phyloP scores from a whole-genome alignment of 2,888 invertebrate genomes.

The Congeria kusceri region DNA sequence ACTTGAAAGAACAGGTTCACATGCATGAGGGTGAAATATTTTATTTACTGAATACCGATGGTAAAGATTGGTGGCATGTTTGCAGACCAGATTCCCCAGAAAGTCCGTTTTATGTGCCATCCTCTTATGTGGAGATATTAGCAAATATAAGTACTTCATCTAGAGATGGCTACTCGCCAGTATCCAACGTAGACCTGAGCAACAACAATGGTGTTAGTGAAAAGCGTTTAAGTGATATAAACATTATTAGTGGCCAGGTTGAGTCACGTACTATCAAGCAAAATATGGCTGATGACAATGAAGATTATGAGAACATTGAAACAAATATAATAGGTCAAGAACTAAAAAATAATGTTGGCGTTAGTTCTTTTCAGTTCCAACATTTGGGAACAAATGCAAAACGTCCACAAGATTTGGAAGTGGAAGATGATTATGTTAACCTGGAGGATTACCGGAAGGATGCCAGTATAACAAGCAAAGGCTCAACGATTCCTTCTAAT shows the following conservation, averaged over 20 bases:
- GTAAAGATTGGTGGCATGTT: slow-evolving; percentile 78
- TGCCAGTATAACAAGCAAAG: slow-evolving; percentile 49
- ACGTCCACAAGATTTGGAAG: slow-evolving; percentile 46
- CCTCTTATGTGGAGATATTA: slow-evolving; percentile 75
- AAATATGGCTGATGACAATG: slow-evolving; percentile 13
- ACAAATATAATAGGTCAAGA: background rate
- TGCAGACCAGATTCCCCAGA: slow-evolving; percentile 63
- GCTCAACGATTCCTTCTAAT: no score
- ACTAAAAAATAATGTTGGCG: slow-evolving; percentile 5
- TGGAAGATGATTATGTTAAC: slow-evolving; percentile 73
- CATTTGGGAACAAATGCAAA: slow-evolving; percentile 23
- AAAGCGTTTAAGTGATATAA: background rate
- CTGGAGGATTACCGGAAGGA: slow-evolving; percentile 68
- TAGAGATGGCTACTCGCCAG: slow-evolving; percentile 11
- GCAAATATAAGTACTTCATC: slow-evolving; percentile 44
- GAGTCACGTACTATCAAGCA: no score
- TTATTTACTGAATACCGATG: slow-evolving; percentile 57
- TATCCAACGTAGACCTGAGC: background rate
- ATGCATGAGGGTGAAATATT: slow-evolving; percentile 74
- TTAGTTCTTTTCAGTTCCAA: slow-evolving; percentile 35
- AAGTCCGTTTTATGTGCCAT: slow-evolving; percentile 77
- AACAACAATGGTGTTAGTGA: slow-evolving; percentile 33
- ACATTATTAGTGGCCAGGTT: background rate
- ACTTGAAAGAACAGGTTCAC: slow-evolving; percentile 59
- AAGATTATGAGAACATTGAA: slow-evolving; percentile 29